Evolutionary conservation across 2,797 vertebrate species (phyloP).

Genomic region (Karalla daura): DNA sequence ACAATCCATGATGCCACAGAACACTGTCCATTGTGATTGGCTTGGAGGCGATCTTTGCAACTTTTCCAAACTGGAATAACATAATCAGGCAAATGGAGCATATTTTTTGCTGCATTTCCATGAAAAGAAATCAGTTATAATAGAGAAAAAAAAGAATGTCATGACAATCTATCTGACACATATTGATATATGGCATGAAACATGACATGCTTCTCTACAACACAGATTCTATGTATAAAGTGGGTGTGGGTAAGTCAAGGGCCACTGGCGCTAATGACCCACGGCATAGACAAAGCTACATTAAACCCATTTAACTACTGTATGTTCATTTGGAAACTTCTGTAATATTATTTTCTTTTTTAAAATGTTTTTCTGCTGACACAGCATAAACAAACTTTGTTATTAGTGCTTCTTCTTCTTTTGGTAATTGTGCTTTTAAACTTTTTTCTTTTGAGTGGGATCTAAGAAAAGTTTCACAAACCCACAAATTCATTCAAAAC

Average conservation of each 20-base stretch:
- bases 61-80: too few relatives aligned
- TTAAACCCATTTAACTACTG: constrained; percentile 1
- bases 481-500: constrained; percentile 41
- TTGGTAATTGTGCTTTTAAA: too few relatives aligned
- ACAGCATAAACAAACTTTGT: constrained; percentile 8
- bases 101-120: neutral
- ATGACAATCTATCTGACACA: too few relatives aligned
- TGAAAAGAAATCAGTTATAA: too few relatives aligned
- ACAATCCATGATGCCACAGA: neutral
- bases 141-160: too few relatives aligned
- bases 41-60: neutral
- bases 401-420: neutral
- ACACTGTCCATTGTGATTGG: neutral
- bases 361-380: constrained; percentile 23
- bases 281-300: neutral
- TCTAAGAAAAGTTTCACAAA: constrained; percentile 39
- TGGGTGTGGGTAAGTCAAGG: too few relatives aligned
- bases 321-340: constrained; percentile 24
- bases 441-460: constrained; percentile 4
- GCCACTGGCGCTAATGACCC: neutral
- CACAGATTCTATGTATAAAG: too few relatives aligned
- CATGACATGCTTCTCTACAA: too few relatives aligned
- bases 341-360: neutral
- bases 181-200: too few relatives aligned
- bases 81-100: neutral